Evolutionary conservation across 2,113 vertebrate genomes (phyloP).

Genomic region (Dasyprocta punctata): DNA sequence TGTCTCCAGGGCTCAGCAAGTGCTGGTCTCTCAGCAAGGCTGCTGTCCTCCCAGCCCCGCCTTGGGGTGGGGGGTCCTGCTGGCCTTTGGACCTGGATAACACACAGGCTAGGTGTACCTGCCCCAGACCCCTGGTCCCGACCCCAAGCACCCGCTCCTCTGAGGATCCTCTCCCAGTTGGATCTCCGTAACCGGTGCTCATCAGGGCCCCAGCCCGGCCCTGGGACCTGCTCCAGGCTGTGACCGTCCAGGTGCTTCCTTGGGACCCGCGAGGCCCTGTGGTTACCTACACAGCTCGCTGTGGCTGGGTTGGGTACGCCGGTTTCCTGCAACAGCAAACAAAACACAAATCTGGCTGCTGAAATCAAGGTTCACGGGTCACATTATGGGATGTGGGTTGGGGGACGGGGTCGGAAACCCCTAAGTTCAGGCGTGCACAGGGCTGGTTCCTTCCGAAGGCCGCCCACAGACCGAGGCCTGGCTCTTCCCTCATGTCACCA

Average conservation of each 20-base stretch:
- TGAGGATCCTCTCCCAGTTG: not conserved
- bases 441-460: not conserved
- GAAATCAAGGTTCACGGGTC: not conserved
- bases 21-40: not conserved
- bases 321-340: not conserved
- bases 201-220: fast-evolving
- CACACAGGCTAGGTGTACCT: not conserved
- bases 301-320: too few relatives aligned
- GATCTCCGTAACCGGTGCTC: not conserved
- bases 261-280: too few relatives aligned
- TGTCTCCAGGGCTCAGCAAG: not conserved
- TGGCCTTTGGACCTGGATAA: not conserved
- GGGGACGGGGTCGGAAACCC: not conserved
- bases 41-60: not conserved
- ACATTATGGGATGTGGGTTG: too few relatives aligned
- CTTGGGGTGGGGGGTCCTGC: not conserved
- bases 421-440: fast-evolving
- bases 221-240: not conserved
- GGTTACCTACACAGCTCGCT: not conserved
- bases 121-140: not conserved
- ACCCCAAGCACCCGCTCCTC: not conserved
- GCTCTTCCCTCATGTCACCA: too few relatives aligned
- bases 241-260: not conserved
- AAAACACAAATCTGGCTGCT: not conserved
- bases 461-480: fast-evolving